These are phyloP conservation scores for Umimayanthus chanpuru DNA, from an alignment of 92 coral and sea anemone genomes.

Conservation along the genomic window DNA sequence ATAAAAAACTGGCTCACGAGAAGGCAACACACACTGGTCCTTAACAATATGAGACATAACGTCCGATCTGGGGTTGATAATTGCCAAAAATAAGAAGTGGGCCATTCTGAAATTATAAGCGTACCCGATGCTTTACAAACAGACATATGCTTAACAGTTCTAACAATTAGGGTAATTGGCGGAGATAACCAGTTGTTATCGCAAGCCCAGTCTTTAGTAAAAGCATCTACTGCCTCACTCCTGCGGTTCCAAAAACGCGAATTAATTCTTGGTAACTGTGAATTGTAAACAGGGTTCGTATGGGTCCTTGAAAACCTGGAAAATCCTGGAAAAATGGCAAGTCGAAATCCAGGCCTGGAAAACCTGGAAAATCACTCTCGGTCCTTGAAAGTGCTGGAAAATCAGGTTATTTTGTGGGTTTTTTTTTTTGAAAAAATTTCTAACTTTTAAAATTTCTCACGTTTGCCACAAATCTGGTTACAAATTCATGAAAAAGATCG, in stretches of 20 bases:
- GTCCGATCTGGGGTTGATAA: slow-evolving; percentile 26
- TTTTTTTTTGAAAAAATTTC: too few relatives aligned
- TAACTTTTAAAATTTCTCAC: too few relatives aligned
- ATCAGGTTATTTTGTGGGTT: too few relatives aligned
- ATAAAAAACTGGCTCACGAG: slow-evolving; percentile 20
- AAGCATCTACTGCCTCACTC: slow-evolving; percentile 26
- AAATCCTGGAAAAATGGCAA: too few relatives aligned
- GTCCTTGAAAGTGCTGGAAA: too few relatives aligned
- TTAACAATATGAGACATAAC: slow-evolving; percentile 23
- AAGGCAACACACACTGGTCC: slow-evolving; percentile 34
- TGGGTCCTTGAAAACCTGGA: too few relatives aligned
- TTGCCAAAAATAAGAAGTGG: slow-evolving; percentile 50
- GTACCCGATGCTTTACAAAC: slow-evolving; percentile 40
- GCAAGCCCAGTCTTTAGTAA: slow-evolving; percentile 26
- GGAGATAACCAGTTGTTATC: slow-evolving; percentile 47
- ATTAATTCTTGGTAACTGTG: slow-evolving; percentile 27
- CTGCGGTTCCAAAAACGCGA: slow-evolving; percentile 34
- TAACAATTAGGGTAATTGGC: slow-evolving; percentile 40
- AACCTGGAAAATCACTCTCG: too few relatives aligned
- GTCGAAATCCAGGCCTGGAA: too few relatives aligned
- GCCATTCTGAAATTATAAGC: slow-evolving; percentile 46
- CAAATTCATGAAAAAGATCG: too few relatives aligned
- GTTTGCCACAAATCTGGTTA: too few relatives aligned
- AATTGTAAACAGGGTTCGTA: too few relatives aligned
- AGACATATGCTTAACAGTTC: slow-evolving; percentile 28